Base-by-base conservation (phyloP, 2,797 vertebrate genomes). In the Typhlichthys subterraneus region DNA sequence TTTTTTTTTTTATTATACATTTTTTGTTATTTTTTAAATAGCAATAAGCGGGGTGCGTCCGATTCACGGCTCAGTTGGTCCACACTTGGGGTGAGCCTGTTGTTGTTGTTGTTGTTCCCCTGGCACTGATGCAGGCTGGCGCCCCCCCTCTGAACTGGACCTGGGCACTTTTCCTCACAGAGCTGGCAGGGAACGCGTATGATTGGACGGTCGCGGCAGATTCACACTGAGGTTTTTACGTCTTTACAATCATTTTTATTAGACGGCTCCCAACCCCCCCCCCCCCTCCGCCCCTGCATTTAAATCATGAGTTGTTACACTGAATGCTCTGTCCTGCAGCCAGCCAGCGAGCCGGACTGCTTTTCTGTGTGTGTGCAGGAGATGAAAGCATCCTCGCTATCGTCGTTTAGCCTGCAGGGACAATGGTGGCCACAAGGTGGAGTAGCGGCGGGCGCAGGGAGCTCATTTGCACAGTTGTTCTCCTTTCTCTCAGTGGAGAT, bases 1-100 rank as follows among this genome's bases (percentile, higher is more conserved):
- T 15, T 15, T 9, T 5, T 15, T 65, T 52, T 53, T 60, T 63
- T 83, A 91, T 92, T 82, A 83, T 38, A 89, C 89, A 83, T 89
- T 94, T 94, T 93, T 94, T 92, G 91, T 92, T 94, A 92, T 95
- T 90, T 95, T 93, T 89, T 90, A 92, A 91, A 80, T 87, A 97
- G 96, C 96, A 99, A 98, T 98, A 99, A 98, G 96, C 95, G 33
- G 7, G 33, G 97, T 97, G 95, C 92, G 89, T 87, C 91, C 87
- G 91, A 92, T 91, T 90, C 86, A 87, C 93, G 94, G 94, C 95
- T 93, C 93, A 89, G 89, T 92, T 93, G 92, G 93, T 96, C 91
- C 92, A 85, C 4, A 79, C 89, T 63, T 38, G 81, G 88, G 94
- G 93, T 93, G 92, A 89, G 92, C 83, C 90, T 88, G 89, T 90